These are phyloP conservation scores for Sebastes wilsoni DNA, from an alignment of 2,797 vertebrate species.

Conservation along the genomic window DNA sequence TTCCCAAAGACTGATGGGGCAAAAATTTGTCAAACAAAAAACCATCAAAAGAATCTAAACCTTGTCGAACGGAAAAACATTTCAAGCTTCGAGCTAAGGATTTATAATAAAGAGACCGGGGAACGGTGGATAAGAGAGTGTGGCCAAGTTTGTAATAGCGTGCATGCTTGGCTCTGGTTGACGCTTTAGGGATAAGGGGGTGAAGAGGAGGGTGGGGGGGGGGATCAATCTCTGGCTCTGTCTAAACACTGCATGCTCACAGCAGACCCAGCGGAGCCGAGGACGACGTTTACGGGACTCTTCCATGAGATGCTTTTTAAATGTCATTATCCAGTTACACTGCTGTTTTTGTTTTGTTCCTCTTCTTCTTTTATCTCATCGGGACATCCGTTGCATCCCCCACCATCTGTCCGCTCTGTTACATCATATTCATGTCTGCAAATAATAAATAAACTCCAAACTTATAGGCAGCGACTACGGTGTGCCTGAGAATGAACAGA, in stretches of 20 bases:
- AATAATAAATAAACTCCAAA: conserved; percentile 16
- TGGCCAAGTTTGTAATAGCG: conserved; percentile 57
- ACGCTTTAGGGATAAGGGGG: conserved; percentile 40
- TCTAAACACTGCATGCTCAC: conserved; percentile 71
- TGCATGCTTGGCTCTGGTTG: conserved; percentile 57
- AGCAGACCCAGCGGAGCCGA: conserved; percentile 73
- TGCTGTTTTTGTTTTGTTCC: not conserved
- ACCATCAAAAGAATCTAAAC: conserved; percentile 30
- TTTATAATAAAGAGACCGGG: conserved; percentile 47
- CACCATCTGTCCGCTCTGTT: not conserved
- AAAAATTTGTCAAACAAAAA: conserved; percentile 46
- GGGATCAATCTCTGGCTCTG: conserved; percentile 71
- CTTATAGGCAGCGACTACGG: not conserved
- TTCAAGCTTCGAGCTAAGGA: conserved; percentile 30
- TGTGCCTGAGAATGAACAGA: not conserved
- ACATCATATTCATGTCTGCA: conserved; percentile 1
- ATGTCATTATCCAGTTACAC: conserved; percentile 44
- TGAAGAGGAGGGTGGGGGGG: conserved; percentile 20
- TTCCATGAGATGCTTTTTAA: conserved; percentile 46
- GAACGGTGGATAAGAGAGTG: conserved; percentile 23
- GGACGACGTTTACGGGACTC: conserved; percentile 57
- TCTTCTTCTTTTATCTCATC: conserved; percentile 16
- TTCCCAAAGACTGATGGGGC: conserved; percentile 55
- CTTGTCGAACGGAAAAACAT: conserved; percentile 48
- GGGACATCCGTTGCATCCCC: not conserved